These are phyloP conservation scores for Leistus spinibarbis DNA, from an alignment of 2,888 invertebrate genomes.

Conservation along the genomic window DNA sequence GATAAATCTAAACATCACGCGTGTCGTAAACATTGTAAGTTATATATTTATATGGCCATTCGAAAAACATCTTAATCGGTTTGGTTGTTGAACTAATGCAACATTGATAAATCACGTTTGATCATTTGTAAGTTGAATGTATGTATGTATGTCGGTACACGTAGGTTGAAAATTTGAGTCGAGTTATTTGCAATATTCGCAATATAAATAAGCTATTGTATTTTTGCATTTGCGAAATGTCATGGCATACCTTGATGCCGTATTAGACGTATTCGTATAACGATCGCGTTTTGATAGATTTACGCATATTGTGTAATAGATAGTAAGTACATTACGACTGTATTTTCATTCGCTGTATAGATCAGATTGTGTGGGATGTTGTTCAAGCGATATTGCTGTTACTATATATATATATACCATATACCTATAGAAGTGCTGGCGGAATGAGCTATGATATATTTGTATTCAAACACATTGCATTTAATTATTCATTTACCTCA, in stretches of 20 bases:
- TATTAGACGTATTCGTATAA: constrained; percentile 9
- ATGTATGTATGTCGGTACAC: background rate
- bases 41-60: background rate
- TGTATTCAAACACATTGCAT: too few relatives aligned
- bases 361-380: too few relatives aligned
- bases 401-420: too few relatives aligned
- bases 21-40: background rate
- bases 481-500: too few relatives aligned
- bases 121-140: background rate
- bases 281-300: constrained; percentile 30
- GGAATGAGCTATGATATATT: too few relatives aligned
- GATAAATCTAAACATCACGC: background rate
- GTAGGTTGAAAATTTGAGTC: background rate
- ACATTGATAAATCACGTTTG: constrained; percentile 2
- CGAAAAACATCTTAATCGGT: constrained; percentile 7
- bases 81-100: background rate
- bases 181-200: background rate
- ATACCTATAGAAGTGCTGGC: too few relatives aligned
- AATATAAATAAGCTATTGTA: background rate
- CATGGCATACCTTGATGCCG: background rate
- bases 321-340: constrained; percentile 7
- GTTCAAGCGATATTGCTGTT: too few relatives aligned
- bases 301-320: constrained; percentile 24
- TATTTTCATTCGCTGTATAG: too few relatives aligned
- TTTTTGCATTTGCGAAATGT: background rate